Evolutionary conservation across 2,888 invertebrate species (phyloP).

Genomic region (Drosophila neonasuta): DNA sequence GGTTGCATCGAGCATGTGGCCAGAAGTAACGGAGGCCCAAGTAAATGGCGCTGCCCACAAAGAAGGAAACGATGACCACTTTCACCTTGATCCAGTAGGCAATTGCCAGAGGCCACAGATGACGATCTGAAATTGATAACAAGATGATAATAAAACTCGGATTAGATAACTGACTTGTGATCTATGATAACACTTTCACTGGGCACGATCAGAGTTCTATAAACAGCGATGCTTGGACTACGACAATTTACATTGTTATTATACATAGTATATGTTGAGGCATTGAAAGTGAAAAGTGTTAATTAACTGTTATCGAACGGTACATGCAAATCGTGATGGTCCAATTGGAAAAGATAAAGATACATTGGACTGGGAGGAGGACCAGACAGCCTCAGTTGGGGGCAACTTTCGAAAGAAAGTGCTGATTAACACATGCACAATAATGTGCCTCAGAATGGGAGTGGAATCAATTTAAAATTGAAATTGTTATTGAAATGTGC

Average conservation of each 20-base stretch:
- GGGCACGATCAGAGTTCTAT: constrained; percentile 27
- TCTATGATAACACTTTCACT: constrained; percentile 50
- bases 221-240: constrained; percentile 24
- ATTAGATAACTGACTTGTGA: constrained; percentile 56
- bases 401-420: constrained; percentile 67
- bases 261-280: constrained; percentile 16
- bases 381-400: constrained; percentile 21
- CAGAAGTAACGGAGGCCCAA: constrained; percentile 78
- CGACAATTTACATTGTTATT: constrained; percentile 46
- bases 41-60: constrained; percentile 80
- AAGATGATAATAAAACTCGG: constrained; percentile 8
- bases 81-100: constrained; percentile 81
- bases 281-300: constrained; percentile 80
- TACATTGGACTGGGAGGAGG: constrained; percentile 17
- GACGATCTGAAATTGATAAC: constrained; percentile 53
- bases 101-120: constrained; percentile 79
- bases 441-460: constrained; percentile 33
- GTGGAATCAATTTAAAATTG: constrained; percentile 23
- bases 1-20: constrained; percentile 68
- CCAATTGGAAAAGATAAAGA: constrained; percentile 52
- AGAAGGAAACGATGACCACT: constrained; percentile 79
- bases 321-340: constrained; percentile 64
- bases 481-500: constrained; percentile 26
- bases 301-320: constrained; percentile 60
- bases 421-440: constrained; percentile 42